phyloP scores from a whole-genome alignment of 1,140 invertebrate species.

The Ylistrum balloti region DNA sequence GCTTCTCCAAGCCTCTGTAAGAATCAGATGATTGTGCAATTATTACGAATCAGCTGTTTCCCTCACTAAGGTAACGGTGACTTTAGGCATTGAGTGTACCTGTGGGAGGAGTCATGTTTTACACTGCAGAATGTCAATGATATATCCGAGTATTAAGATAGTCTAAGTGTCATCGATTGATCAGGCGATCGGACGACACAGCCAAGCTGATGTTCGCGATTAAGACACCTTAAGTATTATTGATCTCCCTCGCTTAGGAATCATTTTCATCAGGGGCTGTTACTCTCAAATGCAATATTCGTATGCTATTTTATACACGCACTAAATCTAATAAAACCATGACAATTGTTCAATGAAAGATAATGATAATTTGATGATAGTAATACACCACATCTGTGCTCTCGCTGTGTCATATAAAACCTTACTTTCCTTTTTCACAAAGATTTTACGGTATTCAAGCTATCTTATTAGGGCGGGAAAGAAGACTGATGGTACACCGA shows the following conservation, averaged over 20 bases:
- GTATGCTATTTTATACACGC: background rate
- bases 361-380: conserved; percentile 6
- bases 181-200: background rate
- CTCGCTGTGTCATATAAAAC: background rate
- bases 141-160: background rate
- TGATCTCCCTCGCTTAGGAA: background rate
- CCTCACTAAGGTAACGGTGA: background rate
- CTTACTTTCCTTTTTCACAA: background rate
- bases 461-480: background rate
- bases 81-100: background rate
- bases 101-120: background rate
- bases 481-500: background rate
- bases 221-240: conserved; percentile 26
- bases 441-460: conserved; percentile 38
- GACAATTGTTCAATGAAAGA: conserved; percentile 18
- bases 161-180: background rate
- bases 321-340: conserved; percentile 1
- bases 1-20: conserved; percentile 26
- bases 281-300: conserved; percentile 10
- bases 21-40: conserved; percentile 1
- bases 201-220: background rate
- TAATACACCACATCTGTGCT: background rate
- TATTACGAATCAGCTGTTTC: background rate
- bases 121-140: background rate
- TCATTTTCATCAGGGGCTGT: conserved; percentile 17